Evolutionary conservation across 2,797 vertebrate genomes (phyloP).

Genomic region (Cirrhinus mrigala): DNA sequence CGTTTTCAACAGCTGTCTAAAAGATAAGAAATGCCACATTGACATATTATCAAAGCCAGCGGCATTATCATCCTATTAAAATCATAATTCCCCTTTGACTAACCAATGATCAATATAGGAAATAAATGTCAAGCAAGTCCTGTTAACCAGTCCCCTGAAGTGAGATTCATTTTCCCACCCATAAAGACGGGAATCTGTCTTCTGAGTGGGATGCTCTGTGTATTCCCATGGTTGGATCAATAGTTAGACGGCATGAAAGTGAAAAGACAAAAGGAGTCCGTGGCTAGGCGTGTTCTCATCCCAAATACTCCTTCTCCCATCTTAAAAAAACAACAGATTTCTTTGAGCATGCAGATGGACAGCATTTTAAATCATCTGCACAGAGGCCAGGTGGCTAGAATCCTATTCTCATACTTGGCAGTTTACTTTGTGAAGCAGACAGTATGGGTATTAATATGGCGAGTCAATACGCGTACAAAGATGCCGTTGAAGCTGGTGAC

Average conservation of each 20-base stretch:
- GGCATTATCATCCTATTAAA: constrained; percentile 69
- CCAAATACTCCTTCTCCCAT: neutral
- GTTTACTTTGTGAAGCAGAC: constrained; percentile 34
- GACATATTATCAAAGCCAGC: constrained; percentile 64
- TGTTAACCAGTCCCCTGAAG: constrained; percentile 70
- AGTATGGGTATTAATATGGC: constrained; percentile 64
- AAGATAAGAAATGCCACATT: constrained; percentile 63
- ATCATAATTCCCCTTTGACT: constrained; percentile 72
- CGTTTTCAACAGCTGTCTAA: constrained; percentile 17
- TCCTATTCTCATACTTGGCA: constrained; percentile 20
- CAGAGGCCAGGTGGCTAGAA: constrained; percentile 20
- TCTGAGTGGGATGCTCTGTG: constrained; percentile 73
- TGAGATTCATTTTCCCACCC: constrained; percentile 78
- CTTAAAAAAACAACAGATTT: constrained; percentile 12
- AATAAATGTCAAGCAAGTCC: constrained; percentile 80
- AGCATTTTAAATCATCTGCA: constrained; percentile 11
- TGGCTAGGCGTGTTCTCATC: neutral
- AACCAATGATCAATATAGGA: constrained; percentile 66
- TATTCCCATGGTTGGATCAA: constrained; percentile 77
- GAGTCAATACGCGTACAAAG: constrained; percentile 66
- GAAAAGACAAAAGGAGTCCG: constrained; percentile 43
- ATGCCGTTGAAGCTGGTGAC: constrained; percentile 69
- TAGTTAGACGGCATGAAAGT: constrained; percentile 69
- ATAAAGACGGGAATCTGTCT: constrained; percentile 73
- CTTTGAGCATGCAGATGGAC: neutral